Base-by-base conservation (phyloP, 2,888 invertebrate species). In the Aporophyla nigra region DNA sequence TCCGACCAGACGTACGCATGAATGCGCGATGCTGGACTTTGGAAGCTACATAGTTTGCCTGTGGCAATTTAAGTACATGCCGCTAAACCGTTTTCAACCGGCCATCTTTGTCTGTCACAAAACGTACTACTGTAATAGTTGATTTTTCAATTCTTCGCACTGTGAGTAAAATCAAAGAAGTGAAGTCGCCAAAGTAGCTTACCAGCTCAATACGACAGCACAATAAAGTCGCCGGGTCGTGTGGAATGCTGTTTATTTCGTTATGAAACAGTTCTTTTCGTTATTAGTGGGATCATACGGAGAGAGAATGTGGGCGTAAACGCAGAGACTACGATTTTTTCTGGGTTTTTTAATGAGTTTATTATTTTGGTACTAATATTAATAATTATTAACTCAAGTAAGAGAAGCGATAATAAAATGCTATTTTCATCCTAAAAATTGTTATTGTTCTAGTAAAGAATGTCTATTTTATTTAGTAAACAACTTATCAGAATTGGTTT, bases 231-330 rank as follows among this genome's bases (percentile, higher is more conserved):
- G 63, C 24, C 27, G 70, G 58, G 43, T 74, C 63, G 63, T 46
- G 27, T 43, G 14, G 24, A 84, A 75, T 59, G 62, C 58, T 66
- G 46, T 76, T 76, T 84, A 84, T 76, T 72, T 75, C 56, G 65
- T 73, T 83, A 76, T 83, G 73, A 79, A 78, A 83, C 65, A 71
- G 53, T 83, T 56, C 43, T 54, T 63, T 67, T 19, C 27, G 74
- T 61, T 83, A 61, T 82, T 71, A 74, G 16, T 9, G 53, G 53
- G 84, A 84, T 80, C 53, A 80, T 61, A 71, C 40, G 51, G 21
- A 27, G 12, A 0, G 0, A 21, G 4, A 56, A 24, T 0, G 7
- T 21, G 73, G 2, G 19, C 21, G 49, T 49, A 12, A 1, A 40
- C 21, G 27, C 3, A 46, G 43, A 24, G 10, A 24, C 10, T 16